Conservation (phyloP, 2,888 invertebrate genomes). For the Nasonovia ribisnigri region DNA sequence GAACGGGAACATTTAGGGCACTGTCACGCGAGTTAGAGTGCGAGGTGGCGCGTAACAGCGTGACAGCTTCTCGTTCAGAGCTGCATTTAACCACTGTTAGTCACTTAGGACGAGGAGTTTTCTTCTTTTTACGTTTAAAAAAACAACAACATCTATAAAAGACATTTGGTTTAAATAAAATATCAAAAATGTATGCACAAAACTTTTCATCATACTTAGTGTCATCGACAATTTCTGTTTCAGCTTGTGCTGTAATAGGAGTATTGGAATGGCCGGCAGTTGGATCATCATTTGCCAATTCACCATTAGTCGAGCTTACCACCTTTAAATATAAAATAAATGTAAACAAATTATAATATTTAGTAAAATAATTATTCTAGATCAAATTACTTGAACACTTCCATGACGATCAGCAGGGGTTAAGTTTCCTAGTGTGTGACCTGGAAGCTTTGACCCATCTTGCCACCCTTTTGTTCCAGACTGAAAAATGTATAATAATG, state of each 20-base stretch:
- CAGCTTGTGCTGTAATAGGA: slow-evolving; percentile 93
- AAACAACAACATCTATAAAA: slow-evolving; percentile 82
- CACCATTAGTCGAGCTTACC: slow-evolving; percentile 97
- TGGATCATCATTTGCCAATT: slow-evolving; percentile 94
- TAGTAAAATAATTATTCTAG: neutral
- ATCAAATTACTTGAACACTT: slow-evolving; percentile 87
- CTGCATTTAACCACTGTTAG: slow-evolving; percentile 80
- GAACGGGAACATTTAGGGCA: slow-evolving; percentile 72
- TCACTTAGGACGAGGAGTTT: slow-evolving; percentile 92
- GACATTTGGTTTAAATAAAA: slow-evolving; percentile 26
- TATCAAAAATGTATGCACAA: neutral
- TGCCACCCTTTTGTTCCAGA: slow-evolving; percentile 76
- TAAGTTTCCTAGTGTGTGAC: slow-evolving; percentile 83
- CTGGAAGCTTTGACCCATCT: slow-evolving; percentile 81
- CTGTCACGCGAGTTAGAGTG: slow-evolving; percentile 77
- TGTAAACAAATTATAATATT: slow-evolving; percentile 36
- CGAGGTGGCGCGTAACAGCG: slow-evolving; percentile 76
- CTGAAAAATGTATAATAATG: slow-evolving; percentile 39
- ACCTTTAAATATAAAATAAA: slow-evolving; percentile 76
- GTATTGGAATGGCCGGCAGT: slow-evolving; percentile 97
- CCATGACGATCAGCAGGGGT: slow-evolving; percentile 96
- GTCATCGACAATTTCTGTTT: slow-evolving; percentile 96
- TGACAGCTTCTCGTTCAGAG: slow-evolving; percentile 77
- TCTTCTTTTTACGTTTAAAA: slow-evolving; percentile 99
- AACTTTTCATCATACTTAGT: slow-evolving; percentile 84